Percentiles rank a stretch among this genome's conserved stretches.
phyloP scores from a whole-genome alignment of 2,113 vertebrate genomes.

The Atlantisia rogersi region DNA sequence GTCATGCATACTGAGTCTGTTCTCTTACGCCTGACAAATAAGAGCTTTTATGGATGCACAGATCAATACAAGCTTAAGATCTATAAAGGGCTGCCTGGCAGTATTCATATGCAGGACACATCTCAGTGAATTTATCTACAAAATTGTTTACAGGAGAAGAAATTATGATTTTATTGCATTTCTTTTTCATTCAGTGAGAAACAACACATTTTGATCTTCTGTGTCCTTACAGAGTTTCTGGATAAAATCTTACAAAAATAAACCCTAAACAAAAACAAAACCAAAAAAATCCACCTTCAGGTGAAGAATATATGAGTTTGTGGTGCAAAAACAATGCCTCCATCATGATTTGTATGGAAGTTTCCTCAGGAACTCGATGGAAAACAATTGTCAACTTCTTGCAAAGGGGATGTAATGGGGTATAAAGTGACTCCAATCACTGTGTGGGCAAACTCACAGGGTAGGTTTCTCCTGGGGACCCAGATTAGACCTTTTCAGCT shows the following conservation, averaged over 20 bases:
- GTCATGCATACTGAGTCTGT: conserved; percentile 42
- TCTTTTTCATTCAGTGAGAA: background rate
- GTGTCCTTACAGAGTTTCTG: background rate
- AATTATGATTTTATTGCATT: conserved; percentile 12
- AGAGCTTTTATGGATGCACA: conserved; percentile 60
- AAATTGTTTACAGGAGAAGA: conserved; percentile 34
- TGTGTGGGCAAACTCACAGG: background rate
- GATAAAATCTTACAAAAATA: background rate
- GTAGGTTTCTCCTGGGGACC: background rate
- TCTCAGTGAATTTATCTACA: conserved; percentile 20
- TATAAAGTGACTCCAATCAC: background rate
- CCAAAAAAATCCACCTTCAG: background rate
- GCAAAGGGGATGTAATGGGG: background rate
- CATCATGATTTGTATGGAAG: background rate
- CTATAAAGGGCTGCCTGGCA: conserved; percentile 24
- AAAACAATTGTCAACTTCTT: background rate
- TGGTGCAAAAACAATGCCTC: background rate
- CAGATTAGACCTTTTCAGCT: background rate
- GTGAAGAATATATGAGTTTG: background rate
- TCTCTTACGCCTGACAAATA: conserved; percentile 26
- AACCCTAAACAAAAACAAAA: too few relatives aligned
- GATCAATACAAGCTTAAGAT: conserved; percentile 62
- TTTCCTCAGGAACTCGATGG: background rate
- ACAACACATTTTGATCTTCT: background rate
- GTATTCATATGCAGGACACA: background rate